These are phyloP conservation scores for Osmoderma eremita DNA, from an alignment of 2,888 invertebrate genomes.

Conservation along the genomic window DNA sequence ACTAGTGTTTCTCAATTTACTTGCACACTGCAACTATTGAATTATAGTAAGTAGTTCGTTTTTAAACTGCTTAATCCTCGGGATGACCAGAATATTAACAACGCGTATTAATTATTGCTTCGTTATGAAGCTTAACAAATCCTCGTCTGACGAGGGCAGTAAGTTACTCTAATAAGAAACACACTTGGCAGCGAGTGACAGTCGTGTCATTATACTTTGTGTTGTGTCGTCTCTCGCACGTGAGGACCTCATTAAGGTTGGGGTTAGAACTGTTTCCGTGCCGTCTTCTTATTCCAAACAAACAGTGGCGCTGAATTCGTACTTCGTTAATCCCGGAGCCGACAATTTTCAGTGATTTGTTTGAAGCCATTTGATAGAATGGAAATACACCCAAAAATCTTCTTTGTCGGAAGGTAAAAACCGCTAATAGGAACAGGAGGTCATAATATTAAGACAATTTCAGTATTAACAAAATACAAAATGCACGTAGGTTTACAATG, in stretches of 20 bases:
- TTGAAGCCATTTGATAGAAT: neutral
- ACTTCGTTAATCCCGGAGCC: constrained; percentile 5
- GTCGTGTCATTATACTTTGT: constrained; percentile 53
- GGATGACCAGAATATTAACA: constrained; percentile 30
- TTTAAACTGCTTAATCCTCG: neutral
- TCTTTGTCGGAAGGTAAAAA: too few relatives aligned
- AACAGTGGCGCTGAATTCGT: constrained; percentile 9
- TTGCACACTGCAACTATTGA: neutral
- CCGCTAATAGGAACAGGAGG: too few relatives aligned
- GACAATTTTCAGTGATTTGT: neutral
- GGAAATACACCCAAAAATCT: neutral
- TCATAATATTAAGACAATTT: too few relatives aligned
- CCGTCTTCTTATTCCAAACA: constrained; percentile 41
- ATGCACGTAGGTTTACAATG: too few relatives aligned
- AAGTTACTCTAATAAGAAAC: constrained; percentile 53
- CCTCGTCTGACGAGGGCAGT: constrained; percentile 47
- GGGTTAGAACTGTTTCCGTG: constrained; percentile 47
- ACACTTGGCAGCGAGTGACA: constrained; percentile 51
- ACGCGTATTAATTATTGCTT: constrained; percentile 43
- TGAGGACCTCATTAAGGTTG: constrained; percentile 53
- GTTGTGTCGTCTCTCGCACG: constrained; percentile 51
- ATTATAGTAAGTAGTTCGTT: constrained; percentile 3
- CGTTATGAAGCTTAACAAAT: constrained; percentile 49
- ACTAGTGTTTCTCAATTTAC: too few relatives aligned
- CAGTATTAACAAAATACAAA: too few relatives aligned